Conservation (phyloP, 2,113 vertebrate genomes). For the Ophthalmolycus amberensis region DNA sequence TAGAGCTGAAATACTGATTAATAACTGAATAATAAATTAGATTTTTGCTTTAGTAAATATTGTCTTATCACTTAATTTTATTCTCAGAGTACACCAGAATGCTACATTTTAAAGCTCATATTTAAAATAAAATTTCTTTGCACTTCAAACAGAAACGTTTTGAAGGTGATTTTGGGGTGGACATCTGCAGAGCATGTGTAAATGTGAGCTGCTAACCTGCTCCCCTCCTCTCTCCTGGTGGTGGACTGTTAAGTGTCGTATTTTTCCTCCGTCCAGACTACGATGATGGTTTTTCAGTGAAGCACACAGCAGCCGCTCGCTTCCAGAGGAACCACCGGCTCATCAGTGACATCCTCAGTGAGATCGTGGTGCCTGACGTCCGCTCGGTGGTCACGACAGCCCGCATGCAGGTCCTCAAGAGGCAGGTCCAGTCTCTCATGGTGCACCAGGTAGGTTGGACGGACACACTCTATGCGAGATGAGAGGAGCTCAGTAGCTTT, state of each 20-base stretch:
- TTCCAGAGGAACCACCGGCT: constrained; percentile 98
- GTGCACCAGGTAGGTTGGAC: constrained; percentile 91
- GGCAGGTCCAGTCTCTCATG: constrained; percentile 98
- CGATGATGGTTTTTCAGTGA: constrained; percentile 98
- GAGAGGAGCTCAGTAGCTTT: neutral
- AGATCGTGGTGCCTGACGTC: constrained; percentile 96
- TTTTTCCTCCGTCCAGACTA: constrained; percentile 85
- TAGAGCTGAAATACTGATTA: no score
- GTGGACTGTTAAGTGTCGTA: neutral
- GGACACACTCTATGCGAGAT: neutral
- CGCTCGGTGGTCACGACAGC: constrained; percentile 97
- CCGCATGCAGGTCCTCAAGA: constrained; percentile 98
- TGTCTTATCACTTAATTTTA: no score
- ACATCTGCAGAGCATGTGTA: no score
- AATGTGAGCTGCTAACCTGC: neutral
- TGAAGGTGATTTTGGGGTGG: neutral
- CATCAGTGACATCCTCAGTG: constrained; percentile 98
- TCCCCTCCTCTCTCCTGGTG: neutral
- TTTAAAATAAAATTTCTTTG: neutral
- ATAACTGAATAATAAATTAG: no score
- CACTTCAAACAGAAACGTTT: neutral
- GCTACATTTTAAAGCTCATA: no score
- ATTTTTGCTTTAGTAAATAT: no score
- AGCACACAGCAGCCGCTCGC: constrained; percentile 95
- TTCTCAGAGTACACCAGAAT: no score